Evolutionary conservation across 2,888 invertebrate species (phyloP).

Genomic region (Odontomyia ornata): DNA sequence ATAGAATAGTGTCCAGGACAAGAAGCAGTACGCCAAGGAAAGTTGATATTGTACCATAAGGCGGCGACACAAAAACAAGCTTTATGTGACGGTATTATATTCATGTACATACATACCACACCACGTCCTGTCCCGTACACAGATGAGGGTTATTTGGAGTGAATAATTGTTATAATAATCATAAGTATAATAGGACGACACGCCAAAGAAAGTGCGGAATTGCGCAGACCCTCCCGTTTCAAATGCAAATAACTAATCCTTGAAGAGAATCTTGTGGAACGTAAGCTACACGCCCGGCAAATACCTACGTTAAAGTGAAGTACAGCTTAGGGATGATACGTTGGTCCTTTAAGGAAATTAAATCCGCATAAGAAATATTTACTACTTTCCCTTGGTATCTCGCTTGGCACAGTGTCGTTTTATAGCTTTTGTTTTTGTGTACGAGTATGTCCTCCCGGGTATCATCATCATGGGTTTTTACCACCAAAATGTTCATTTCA

Average conservation of each 20-base stretch:
- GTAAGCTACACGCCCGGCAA: no score
- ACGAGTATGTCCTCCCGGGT: neutral
- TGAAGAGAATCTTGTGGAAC: neutral
- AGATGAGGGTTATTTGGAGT: neutral
- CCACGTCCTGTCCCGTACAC: neutral
- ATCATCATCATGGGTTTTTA: neutral
- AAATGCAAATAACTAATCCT: constrained; percentile 38
- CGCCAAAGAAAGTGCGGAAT: neutral
- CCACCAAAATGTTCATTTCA: neutral
- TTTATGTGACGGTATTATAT: neutral
- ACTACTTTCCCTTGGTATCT: constrained; percentile 3
- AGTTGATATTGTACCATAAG: constrained; percentile 11
- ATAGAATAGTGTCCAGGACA: neutral
- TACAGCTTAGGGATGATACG: no score
- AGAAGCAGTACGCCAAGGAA: neutral
- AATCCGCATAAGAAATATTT: constrained; percentile 41
- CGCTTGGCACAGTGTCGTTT: constrained; percentile 13
- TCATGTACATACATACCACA: no score
- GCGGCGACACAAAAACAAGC: constrained; percentile 3
- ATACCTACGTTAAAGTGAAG: no score
- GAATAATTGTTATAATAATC: constrained; percentile 40
- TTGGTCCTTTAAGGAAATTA: constrained; percentile 35
- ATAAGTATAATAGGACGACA: constrained; percentile 29
- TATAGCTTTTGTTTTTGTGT: constrained; percentile 10
- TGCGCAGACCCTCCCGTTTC: constrained; percentile 10